A percentile compares a stretch with the other conserved stretches of the same genome.
phyloP scores from a whole-genome alignment of 2,797 vertebrate genomes.

The Acropternis orthonyx region DNA sequence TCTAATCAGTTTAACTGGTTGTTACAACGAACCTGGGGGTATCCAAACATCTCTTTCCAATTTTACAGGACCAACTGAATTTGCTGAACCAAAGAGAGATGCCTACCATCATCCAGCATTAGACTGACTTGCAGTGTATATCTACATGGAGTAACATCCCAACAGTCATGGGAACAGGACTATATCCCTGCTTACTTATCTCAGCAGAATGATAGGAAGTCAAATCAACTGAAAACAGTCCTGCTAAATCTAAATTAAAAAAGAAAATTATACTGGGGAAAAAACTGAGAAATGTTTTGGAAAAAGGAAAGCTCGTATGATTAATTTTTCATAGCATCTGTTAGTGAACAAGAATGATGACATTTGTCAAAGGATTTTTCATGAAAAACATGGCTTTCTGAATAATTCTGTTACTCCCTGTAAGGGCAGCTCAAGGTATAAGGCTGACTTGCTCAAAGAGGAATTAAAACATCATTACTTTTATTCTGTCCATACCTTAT shows the following conservation, averaged over 20 bases:
- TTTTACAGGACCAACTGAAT: not conserved
- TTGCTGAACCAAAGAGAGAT: not conserved
- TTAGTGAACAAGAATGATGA: not conserved
- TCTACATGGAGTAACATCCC: not conserved
- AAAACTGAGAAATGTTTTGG: not conserved
- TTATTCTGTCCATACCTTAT: not conserved
- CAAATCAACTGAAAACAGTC: not conserved
- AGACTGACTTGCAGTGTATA: not conserved
- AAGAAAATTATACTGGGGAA: not conserved
- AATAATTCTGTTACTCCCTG: not conserved
- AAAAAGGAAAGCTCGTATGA: not conserved
- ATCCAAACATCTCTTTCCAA: not conserved
- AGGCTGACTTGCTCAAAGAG: not conserved
- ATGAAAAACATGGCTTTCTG: not conserved
- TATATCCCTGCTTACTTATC: not conserved
- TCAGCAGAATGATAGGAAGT: not conserved
- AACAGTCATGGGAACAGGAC: not conserved
- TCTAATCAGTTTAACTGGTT: not conserved
- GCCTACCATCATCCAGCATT: not conserved
- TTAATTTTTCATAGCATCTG: not conserved
- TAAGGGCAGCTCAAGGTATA: not conserved
- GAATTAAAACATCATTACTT: not conserved
- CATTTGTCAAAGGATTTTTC: not conserved
- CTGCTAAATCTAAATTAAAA: not conserved
- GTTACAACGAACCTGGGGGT: not conserved